Evolutionary conservation across 2,797 vertebrate species (phyloP).

Genomic region (Kryptopterus vitreolus): DNA sequence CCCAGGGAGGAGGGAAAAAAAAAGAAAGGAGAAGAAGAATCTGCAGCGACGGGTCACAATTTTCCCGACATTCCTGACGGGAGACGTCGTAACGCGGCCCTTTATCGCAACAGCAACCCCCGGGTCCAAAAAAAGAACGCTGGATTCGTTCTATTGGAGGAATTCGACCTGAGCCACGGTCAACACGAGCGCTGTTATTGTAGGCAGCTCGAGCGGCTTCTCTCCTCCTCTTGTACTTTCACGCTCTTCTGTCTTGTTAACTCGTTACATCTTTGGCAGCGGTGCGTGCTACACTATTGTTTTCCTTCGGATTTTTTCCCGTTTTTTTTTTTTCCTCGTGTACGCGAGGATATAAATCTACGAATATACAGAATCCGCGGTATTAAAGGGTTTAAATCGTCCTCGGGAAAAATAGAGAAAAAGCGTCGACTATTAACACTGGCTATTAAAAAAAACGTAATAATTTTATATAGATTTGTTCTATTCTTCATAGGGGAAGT

Average conservation of each 20-base stretch:
- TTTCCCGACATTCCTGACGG: constrained; percentile 59
- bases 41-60: constrained; percentile 54
- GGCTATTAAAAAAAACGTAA: no score
- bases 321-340: constrained; percentile 36
- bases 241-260: constrained; percentile 47
- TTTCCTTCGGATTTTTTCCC: constrained; percentile 42
- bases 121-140: constrained; percentile 32
- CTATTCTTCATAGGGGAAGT: no score
- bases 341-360: constrained; percentile 34
- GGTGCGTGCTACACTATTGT: not conserved
- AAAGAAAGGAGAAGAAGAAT: constrained; percentile 60
- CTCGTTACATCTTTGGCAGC: constrained; percentile 47
- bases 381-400: constrained; percentile 19
- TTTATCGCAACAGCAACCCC: constrained; percentile 44
- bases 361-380: not conserved
- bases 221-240: constrained; percentile 40
- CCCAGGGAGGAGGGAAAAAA: constrained; percentile 65
- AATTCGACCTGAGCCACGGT: constrained; percentile 44
- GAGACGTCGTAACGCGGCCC: constrained; percentile 44
- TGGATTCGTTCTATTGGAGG: constrained; percentile 40
- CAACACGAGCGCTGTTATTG: constrained; percentile 50
- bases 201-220: constrained; percentile 37
- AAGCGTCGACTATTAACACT: no score
- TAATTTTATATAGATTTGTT: no score
- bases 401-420: not conserved